Evolutionary conservation across 2,113 vertebrate genomes (phyloP).

Genomic region (Crotalus helleri): DNA sequence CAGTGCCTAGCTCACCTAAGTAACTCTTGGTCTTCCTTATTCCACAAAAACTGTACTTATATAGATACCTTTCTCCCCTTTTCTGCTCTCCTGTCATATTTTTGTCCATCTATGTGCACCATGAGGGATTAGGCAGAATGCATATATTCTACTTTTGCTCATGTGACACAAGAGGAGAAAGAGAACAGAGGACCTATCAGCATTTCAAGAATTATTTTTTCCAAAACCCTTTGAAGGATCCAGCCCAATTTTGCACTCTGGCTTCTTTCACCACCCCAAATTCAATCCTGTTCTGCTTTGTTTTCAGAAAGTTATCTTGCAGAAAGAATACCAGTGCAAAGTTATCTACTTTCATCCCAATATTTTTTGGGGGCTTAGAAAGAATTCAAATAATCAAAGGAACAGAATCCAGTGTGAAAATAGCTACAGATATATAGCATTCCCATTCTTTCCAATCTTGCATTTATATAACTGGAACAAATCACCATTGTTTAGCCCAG

Average conservation of each 20-base stretch:
- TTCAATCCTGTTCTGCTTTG: not conserved
- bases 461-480: constrained; percentile 32
- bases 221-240: not conserved
- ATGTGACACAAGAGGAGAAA: not conserved
- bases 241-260: not conserved
- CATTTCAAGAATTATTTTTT: not conserved
- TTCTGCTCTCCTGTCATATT: not conserved
- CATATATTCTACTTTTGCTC: not conserved
- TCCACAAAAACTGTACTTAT: not conserved
- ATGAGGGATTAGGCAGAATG: not conserved
- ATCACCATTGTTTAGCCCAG: not conserved
- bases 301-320: not conserved
- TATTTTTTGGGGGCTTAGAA: not conserved
- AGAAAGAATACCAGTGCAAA: not conserved
- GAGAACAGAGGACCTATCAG: not conserved
- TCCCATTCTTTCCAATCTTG: not conserved
- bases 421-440: not conserved
- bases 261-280: not conserved
- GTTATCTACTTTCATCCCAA: not conserved
- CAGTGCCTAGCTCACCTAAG: not conserved
- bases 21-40: not conserved
- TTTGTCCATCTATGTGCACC: not conserved
- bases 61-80: not conserved
- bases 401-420: not conserved
- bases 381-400: not conserved